These are phyloP conservation scores for Caenorhabditis sp. DNA, from an alignment of 2,888 invertebrate species.

Conservation along the genomic window DNA sequence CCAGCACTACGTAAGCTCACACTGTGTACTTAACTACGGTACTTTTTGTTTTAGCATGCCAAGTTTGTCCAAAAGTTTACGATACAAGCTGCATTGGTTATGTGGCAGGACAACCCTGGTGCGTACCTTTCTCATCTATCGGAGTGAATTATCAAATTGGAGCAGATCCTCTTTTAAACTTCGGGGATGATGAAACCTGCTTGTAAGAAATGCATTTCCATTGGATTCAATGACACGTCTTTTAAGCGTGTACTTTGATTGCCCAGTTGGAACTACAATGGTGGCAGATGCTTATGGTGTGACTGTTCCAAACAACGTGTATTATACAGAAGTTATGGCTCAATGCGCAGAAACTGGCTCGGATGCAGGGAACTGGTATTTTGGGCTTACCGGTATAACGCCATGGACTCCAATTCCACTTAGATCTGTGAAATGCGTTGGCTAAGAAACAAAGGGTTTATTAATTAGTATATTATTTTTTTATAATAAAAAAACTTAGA, in stretches of 20 bases:
- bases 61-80: conserved; percentile 1
- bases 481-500: too few species aligned
- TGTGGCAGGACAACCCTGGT: not conserved
- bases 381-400: conserved; percentile 1
- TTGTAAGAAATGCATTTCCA: too few species aligned
- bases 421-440: not conserved
- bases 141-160: not conserved
- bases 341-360: conserved; percentile 33
- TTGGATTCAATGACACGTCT: too few species aligned
- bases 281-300: not conserved
- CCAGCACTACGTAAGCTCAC: not conserved
- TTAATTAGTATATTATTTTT: too few species aligned
- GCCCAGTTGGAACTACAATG: not conserved
- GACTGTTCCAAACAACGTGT: not conserved
- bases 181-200: not conserved
- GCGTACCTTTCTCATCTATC: not conserved
- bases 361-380: conserved; percentile 29
- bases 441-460: too few species aligned
- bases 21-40: not conserved
- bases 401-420: not conserved
- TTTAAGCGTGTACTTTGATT: not conserved
- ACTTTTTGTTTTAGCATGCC: conserved; percentile 9
- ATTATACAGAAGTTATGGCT: not conserved
- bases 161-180: too few species aligned
- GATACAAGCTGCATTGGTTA: not conserved